Evolutionary conservation across 2,113 vertebrate genomes (phyloP).

Genomic region (Lathamus discolor): DNA sequence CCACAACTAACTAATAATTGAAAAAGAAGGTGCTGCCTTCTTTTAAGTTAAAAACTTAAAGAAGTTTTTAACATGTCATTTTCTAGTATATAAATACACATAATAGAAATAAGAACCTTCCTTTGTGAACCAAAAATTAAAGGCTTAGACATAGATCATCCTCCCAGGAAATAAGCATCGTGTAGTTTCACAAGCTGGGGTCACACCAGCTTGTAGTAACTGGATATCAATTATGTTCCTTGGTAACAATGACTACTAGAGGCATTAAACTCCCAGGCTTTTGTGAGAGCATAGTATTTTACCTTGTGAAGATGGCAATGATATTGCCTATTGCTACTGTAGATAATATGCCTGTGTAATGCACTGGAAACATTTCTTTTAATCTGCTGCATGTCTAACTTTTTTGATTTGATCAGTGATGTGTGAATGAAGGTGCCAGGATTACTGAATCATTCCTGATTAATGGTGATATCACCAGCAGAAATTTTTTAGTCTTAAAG

Average conservation of each 20-base stretch:
- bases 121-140: constrained; percentile 30
- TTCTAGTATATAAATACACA: neutral
- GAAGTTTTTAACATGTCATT: neutral
- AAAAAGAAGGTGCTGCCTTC: neutral
- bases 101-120: neutral
- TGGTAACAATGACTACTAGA: constrained; percentile 1
- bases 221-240: constrained; percentile 29
- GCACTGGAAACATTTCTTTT: neutral
- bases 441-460: constrained; percentile 20
- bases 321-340: neutral
- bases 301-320: neutral
- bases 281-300: neutral
- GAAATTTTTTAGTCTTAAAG: neutral
- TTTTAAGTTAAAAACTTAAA: too few relatives aligned
- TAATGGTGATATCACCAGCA: neutral
- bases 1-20: constrained; percentile 29
- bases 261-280: neutral
- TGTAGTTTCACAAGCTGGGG: neutral
- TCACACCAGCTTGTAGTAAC: constrained; percentile 20
- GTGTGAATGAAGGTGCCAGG: neutral
- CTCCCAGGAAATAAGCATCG: constrained; percentile 6
- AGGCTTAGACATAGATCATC: neutral
- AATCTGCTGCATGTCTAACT: neutral
- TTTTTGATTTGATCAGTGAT: neutral
- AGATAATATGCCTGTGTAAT: neutral